Base-by-base conservation (phyloP, 2,797 vertebrate species). In the Florisuga fusca region DNA sequence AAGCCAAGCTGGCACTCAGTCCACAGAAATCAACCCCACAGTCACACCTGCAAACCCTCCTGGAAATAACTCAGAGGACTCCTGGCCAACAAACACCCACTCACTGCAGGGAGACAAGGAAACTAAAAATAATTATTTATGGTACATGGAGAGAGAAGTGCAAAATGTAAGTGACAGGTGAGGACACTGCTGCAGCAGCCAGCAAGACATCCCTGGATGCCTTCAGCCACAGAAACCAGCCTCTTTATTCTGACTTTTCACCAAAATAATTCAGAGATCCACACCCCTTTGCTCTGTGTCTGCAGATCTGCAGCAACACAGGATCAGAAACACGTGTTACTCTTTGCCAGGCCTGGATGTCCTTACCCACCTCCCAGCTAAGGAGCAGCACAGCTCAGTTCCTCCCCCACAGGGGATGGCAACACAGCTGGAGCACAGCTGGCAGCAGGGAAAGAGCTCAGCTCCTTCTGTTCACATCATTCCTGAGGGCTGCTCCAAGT, bases 401-500 rank as follows among this genome's bases (percentile, higher is more conserved):
- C 74, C 33, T 53, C 51, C 22, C 54, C 50, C 5, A 2, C 3
- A 15, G 1, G 3, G 45, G 18, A 27, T 1, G 4, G 29, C 8
- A 78, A 38, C 20, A 34, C 2, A 64, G 48, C 61, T 43, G 72
- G 34, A 76, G 48, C 46, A 50, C 33, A 69, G 45, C 61, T 45
- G 72, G 45, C 63, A 59, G 68, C n/a, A 46, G 45, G 29, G 33
- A 31, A 15, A 72, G 31, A 48, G 80, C 76, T 54, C 51, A 8
- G 27, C 64, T 64, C 36, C 62, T 63, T 27, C 36, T 61, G 41
- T 41, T 59, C n/a, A 10, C 59, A 58, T 26, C 33, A 15, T 10
- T 78, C 41, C 7, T 3, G 10, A 48, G 26, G 43, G 12, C 43
- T 14, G 36, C 54, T 72, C 63, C 1, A 4, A 61, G 36, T 41